phyloP scores from a whole-genome alignment of 30 jellyfish, hydroid and myxozoan genomes.

The Turritopsis dohrnii region DNA sequence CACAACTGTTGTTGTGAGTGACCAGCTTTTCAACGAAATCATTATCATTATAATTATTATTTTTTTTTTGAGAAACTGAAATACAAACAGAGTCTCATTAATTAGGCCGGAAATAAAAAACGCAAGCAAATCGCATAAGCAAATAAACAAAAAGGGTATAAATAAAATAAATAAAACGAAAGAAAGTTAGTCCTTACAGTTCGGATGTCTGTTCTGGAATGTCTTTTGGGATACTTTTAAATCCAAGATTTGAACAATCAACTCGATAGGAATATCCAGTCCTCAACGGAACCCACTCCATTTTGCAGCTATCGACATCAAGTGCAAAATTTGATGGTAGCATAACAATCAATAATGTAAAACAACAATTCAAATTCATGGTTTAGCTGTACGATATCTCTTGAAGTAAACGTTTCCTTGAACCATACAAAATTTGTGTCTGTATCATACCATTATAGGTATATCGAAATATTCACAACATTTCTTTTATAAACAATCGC shows the following conservation, averaged over 20 bases:
- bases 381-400: neutral
- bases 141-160: neutral
- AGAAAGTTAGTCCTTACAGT: conserved; percentile 55
- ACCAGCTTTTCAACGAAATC: too few species aligned
- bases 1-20: too few species aligned
- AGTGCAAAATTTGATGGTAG: neutral
- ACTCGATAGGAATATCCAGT: conserved; percentile 33
- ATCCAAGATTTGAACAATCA: conserved; percentile 92
- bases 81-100: too few species aligned
- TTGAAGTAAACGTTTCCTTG: neutral
- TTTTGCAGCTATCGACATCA: conserved; percentile 25
- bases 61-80: too few species aligned
- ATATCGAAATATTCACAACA: too few species aligned
- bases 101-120: too few species aligned
- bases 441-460: too few species aligned
- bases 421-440: too few species aligned
- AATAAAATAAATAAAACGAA: neutral
- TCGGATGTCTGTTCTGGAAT: conserved; percentile 63
- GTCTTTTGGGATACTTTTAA: conserved; percentile 58
- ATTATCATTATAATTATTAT: too few species aligned
- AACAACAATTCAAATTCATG: neutral
- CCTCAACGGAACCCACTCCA: conserved; percentile 19
- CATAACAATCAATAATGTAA: neutral
- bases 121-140: neutral
- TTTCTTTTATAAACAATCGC: neutral